Base-by-base conservation (phyloP, 2,888 invertebrate species). In the Leptinotarsa rubiginosa region DNA sequence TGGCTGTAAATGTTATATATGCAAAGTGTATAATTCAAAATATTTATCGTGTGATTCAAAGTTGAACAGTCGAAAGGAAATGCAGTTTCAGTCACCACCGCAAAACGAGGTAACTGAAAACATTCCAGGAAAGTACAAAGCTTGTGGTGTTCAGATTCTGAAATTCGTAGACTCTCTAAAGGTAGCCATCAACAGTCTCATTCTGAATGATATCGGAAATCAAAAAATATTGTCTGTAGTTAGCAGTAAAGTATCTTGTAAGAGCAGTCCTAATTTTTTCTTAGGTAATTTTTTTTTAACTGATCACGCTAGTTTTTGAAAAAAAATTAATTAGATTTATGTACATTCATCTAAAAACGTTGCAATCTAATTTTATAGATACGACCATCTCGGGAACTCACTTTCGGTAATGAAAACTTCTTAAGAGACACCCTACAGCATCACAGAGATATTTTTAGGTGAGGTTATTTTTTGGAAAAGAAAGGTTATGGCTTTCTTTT, bases 141-240 rank as follows among this genome's bases (percentile, higher is more conserved):
- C 69, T 20, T 74, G 78, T 31, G 71, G 71, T 52, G 20, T n/a
- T 1, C 66, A 64, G 62, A 77, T 79, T 65, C 80, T 86, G 64
- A 84, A 84, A 80, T 86, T 87, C 82, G 85, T 89, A 25, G 88
- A 89, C 81, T 88, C 88, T 70, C 78, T 90, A 18, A 87, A 87
- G 84, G 82, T 90, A 74, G 80, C 84, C 12, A 82, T 90, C 41
- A 87, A 88, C 77, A 88, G 86, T 70, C 84, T 90, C 66, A 82
- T 83, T 56, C 84, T 90, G 73, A 89, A 86, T 80, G 83, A 87
- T 70, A 87, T 88, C 41, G 90, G 90, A 16, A 87, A 87, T 75
- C 84, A 88, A 80, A 87, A 88, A 82, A 84, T 87, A 16, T 82
- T 82, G 67, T 85, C 86, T 31, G 20, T 47, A 12, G 16, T 47